Conservation (phyloP, 1,140 invertebrate species). For the Adelges cooleyi region DNA sequence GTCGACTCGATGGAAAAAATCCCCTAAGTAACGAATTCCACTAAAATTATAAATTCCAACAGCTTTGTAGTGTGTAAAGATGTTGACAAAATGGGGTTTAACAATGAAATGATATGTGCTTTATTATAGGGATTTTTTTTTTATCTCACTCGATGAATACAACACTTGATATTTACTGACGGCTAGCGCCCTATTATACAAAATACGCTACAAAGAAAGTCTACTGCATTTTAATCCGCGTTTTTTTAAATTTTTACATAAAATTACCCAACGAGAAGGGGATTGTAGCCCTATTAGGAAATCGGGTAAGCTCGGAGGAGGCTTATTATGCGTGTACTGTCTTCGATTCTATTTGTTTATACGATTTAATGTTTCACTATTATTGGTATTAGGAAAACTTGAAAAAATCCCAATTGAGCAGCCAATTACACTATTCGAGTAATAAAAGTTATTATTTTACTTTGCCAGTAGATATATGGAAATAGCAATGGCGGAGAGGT, state of each 20-base stretch:
- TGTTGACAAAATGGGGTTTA: neutral
- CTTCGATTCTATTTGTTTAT: no score
- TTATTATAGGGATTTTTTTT: slow-evolving; percentile 17
- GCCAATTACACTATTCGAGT: no score
- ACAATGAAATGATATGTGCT: slow-evolving; percentile 18
- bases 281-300: no score
- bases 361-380: no score
- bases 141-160: neutral
- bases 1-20: slow-evolving; percentile 5
- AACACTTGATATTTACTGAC: slow-evolving; percentile 1
- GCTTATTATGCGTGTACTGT: no score
- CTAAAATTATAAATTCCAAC: slow-evolving; percentile 27
- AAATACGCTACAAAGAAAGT: neutral
- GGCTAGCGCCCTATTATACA: neutral
- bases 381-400: no score
- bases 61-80: slow-evolving; percentile 9
- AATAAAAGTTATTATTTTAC: no score
- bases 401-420: no score
- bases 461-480: no score
- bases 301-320: no score
- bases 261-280: no score
- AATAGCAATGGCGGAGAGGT: no score
- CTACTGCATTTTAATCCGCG: slow-evolving; percentile 10
- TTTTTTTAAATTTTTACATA: neutral
- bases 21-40: neutral